Conservation (phyloP, 2,113 vertebrate genomes). For the Lamprologus ornatipinnis region DNA sequence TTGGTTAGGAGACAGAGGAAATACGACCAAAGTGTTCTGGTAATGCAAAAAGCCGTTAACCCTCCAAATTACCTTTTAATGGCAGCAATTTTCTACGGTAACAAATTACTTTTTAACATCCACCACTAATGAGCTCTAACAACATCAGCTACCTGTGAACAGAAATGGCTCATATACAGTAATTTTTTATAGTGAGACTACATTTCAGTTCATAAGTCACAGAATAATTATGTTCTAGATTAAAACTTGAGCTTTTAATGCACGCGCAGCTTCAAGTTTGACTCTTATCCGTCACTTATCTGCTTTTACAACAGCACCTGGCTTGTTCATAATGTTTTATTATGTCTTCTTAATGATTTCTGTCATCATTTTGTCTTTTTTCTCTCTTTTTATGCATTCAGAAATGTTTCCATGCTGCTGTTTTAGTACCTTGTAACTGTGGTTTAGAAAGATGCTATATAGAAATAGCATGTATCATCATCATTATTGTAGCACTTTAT, state of each 20-base stretch:
- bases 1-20: not conserved
- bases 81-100: not conserved
- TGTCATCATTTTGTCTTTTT: not conserved
- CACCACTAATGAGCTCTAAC: not conserved
- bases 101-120: not conserved
- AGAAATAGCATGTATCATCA: not conserved
- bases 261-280: not conserved
- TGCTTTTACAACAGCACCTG: not conserved
- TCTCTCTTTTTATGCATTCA: rapidly evolving
- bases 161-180: not conserved
- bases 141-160: not conserved
- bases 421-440: not conserved
- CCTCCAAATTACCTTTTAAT: not conserved
- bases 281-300: rapidly evolving
- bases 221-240: not conserved
- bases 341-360: not conserved
- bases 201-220: not conserved
- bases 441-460: not conserved
- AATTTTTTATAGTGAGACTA: not conserved
- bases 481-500: not conserved
- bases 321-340: not conserved
- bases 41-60: not conserved
- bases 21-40: not conserved
- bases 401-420: rapidly evolving
- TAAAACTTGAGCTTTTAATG: not conserved